These are phyloP conservation scores for Ptychodera flava DNA, from an alignment of 35 echinoderm and acorn worm species.

Conservation along the genomic window DNA sequence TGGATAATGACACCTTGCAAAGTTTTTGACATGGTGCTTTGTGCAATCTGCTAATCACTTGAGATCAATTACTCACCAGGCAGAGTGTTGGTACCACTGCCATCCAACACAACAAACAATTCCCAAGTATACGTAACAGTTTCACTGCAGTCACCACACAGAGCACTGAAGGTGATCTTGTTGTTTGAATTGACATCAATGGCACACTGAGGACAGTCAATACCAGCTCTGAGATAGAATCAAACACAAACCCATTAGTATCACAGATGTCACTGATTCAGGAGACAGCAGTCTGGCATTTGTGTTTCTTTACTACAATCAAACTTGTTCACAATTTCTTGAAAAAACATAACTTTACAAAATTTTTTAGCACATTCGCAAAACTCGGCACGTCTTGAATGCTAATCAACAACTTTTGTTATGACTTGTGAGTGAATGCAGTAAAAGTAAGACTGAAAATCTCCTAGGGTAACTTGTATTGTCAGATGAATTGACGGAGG, in stretches of 20 bases:
- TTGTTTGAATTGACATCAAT: constrained; percentile 75
- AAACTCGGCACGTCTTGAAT: neutral
- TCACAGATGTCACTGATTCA: neutral
- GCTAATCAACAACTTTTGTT: too few species aligned
- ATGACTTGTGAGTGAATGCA: too few species aligned
- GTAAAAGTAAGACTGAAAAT: too few species aligned
- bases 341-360: neutral
- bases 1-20: too few species aligned
- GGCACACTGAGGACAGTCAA: constrained; percentile 61
- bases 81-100: neutral
- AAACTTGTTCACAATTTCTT: constrained; percentile 5
- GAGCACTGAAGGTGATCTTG: constrained; percentile 48
- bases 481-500: too few species aligned
- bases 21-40: too few species aligned
- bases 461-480: too few species aligned
- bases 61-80: neutral
- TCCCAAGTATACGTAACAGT: constrained; percentile 51
- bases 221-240: constrained; percentile 30
- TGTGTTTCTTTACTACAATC: constrained; percentile 10
- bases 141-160: constrained; percentile 48
- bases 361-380: neutral
- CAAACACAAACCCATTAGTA: neutral
- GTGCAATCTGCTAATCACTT: neutral
- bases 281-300: too few species aligned
- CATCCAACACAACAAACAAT: constrained; percentile 70